These are phyloP conservation scores for Sylvilagus bachmani DNA, from an alignment of 2,113 vertebrate genomes.

Conservation along the genomic window DNA sequence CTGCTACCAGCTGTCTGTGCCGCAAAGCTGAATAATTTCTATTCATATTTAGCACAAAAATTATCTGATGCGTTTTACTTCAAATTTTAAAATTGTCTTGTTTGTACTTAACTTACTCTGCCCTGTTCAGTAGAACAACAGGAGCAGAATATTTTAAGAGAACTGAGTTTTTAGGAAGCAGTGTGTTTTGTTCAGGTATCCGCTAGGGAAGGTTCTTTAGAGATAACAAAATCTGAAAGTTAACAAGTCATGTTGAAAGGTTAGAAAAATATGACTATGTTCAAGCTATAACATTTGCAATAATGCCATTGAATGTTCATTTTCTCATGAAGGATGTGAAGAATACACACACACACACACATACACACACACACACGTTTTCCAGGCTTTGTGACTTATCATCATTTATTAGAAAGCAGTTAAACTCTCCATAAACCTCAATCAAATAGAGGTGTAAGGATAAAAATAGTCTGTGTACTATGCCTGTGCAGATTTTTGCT, in stretches of 20 bases:
- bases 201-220: background rate
- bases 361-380: background rate
- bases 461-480: background rate
- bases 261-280: background rate
- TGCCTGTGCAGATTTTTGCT: background rate
- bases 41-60: background rate
- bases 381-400: background rate
- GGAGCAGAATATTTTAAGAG: background rate
- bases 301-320: background rate
- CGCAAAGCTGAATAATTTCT: background rate
- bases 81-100: slow-evolving; percentile 3
- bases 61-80: background rate
- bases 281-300: background rate
- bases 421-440: background rate
- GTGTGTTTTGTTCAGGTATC: background rate
- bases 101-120: background rate
- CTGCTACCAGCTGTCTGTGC: background rate
- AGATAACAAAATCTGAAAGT: background rate
- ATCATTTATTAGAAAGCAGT: background rate
- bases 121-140: background rate
- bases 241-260: background rate
- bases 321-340: background rate
- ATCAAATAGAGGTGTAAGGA: background rate
- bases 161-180: background rate
- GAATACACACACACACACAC: background rate